phyloP scores from a whole-genome alignment of 1,140 invertebrate genomes.

The Aethina tumida region DNA sequence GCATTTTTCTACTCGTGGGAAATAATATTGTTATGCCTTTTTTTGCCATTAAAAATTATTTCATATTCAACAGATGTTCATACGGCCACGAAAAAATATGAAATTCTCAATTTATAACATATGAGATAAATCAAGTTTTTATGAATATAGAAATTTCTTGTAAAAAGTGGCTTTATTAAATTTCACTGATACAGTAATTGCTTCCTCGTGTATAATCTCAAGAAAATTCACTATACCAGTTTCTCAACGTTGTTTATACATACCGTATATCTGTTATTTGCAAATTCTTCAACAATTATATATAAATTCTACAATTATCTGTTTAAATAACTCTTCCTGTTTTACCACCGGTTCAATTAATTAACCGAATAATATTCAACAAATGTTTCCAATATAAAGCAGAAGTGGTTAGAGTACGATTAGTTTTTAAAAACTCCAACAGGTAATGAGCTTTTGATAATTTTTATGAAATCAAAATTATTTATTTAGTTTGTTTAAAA shows the following conservation, averaged over 20 bases:
- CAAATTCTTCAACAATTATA: too few relatives aligned
- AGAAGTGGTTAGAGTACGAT: not conserved
- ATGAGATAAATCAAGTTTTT: conserved; percentile 10
- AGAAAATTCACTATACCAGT: too few relatives aligned
- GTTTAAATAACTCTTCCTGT: too few relatives aligned
- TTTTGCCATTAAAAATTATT: not conserved
- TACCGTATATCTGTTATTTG: too few relatives aligned
- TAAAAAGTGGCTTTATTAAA: conserved; percentile 10
- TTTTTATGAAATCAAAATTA: too few relatives aligned
- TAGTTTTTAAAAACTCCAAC: not conserved
- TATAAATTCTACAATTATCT: too few relatives aligned
- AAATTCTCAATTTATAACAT: not conserved
- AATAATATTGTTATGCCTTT: conserved; percentile 2
- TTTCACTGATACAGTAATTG: conserved; percentile 7
- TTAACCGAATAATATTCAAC: not conserved
- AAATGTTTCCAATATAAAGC: not conserved
- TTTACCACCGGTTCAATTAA: too few relatives aligned
- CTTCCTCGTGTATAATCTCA: conserved; percentile 2
- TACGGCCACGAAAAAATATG: too few relatives aligned
- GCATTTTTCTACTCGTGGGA: conserved; percentile 7
- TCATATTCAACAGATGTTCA: conserved; percentile 10
- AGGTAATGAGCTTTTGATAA: too few relatives aligned
- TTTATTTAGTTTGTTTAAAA: too few relatives aligned
- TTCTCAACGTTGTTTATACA: too few relatives aligned
- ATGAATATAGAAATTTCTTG: conserved; percentile 4